Evolutionary conservation across 2,797 vertebrate species (phyloP).

Genomic region (Lacerta bilineata): DNA sequence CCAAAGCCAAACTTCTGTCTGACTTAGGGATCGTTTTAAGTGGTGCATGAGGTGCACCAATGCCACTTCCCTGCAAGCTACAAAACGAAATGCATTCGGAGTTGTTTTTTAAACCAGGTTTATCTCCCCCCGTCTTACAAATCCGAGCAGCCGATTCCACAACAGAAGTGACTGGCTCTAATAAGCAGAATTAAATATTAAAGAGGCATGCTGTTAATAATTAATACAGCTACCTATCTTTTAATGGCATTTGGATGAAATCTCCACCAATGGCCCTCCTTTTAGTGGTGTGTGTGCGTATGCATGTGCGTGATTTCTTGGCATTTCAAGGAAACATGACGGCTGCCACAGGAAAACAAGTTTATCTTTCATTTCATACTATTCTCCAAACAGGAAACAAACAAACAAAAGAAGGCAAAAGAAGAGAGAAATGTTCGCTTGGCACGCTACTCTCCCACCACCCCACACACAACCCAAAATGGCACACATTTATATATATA

Average conservation of each 20-base stretch:
- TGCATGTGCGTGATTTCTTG: constrained; percentile 35
- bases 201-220: constrained; percentile 82
- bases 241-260: constrained; percentile 67
- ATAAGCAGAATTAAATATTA: constrained; percentile 83
- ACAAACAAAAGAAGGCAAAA: too few relatives aligned
- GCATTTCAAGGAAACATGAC: constrained; percentile 33
- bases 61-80: constrained; percentile 41
- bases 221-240: constrained; percentile 76
- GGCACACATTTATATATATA: background rate
- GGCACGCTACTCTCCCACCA: background rate
- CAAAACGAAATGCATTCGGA: constrained; percentile 60
- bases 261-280: constrained; percentile 14
- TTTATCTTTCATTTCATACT: constrained; percentile 14
- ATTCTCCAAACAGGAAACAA: constrained; percentile 34
- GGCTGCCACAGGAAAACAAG: background rate
- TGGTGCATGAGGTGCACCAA: constrained; percentile 54
- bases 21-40: constrained; percentile 60
- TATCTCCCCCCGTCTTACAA: constrained; percentile 64
- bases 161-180: constrained; percentile 74
- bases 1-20: constrained; percentile 36
- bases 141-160: constrained; percentile 72
- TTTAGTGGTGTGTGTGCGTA: constrained; percentile 35
- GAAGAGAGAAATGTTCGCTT: background rate
- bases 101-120: constrained; percentile 19
- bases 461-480: too few relatives aligned